Evolutionary conservation across 2,888 invertebrate genomes (phyloP), one percentile per base, ranked within the genome.

Genomic region (Xylocampa areola): DNA sequence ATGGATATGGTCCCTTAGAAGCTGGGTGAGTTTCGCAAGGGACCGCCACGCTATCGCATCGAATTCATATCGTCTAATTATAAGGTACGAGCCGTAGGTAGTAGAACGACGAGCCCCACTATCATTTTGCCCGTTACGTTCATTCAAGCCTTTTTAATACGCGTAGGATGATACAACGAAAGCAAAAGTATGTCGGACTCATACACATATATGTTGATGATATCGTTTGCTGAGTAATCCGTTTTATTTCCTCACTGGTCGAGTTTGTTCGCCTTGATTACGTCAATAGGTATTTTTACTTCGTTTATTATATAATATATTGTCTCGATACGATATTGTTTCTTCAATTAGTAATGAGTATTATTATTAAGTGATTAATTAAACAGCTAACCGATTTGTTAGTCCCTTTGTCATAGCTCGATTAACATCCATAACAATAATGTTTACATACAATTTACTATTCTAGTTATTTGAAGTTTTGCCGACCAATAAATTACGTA

Each of bases 21-120:
- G 86, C 84, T 81, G 85, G 85, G 86, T 85, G 75, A 84, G 90
- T 93, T 93, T 92, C 89, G 92, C 87, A 92, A 93, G 90, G 85
- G 85, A 83, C 86, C 81, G 87, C 86, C 80, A 84, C 85, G 88
- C 85, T 88, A 92, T 91, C 89, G 88, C 87, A 86, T 91, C 90
- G 89, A 89, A 90, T 90, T 89, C 91, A 92, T 92, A 92, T 91
- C 87, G 86, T 87, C 88, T 93, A 93, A 93, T 93, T 92, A 92
- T 89, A 90, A 89, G 90, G 90, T 88, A 89, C 79, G 86, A 87
- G 79, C 29, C 76, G 85, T 81, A 78, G 80, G 67, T 55, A 75
- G 79, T 76, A 76, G 80, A 51, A 68, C 76, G 76, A 76, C 78
- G 77, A 72, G 73, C 73, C 63, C 73, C 70, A 43, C 70, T 77